phyloP scores from a whole-genome alignment of 1,140 invertebrate species.

The Battus philenor region DNA sequence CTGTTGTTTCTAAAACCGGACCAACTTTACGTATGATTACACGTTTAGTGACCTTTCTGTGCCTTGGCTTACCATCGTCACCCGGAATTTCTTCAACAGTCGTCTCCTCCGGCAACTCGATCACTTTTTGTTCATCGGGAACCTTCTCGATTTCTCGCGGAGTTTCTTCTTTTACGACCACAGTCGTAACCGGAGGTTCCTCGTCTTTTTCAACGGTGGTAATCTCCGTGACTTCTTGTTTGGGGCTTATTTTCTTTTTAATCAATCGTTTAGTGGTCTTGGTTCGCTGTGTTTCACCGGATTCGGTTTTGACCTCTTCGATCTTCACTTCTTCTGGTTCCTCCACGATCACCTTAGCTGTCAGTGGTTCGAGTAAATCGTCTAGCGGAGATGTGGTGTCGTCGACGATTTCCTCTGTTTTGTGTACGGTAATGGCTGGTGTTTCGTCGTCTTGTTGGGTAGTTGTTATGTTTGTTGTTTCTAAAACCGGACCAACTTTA shows the following conservation, averaged over 20 bases:
- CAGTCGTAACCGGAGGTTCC: slow-evolving; percentile 8
- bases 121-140: slow-evolving; percentile 19
- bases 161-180: slow-evolving; percentile 23
- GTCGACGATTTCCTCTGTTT: slow-evolving; percentile 38
- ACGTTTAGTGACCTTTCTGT: slow-evolving; percentile 50
- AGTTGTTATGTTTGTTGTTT: slow-evolving; percentile 42
- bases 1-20: slow-evolving; percentile 37
- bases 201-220: slow-evolving; percentile 69
- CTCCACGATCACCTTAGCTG: slow-evolving; percentile 40
- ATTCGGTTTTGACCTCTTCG: slow-evolving; percentile 43
- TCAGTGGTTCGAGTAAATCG: slow-evolving; percentile 29
- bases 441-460: slow-evolving; percentile 39
- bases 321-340: slow-evolving; percentile 54
- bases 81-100: slow-evolving; percentile 18
- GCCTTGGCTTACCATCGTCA: slow-evolving; percentile 42
- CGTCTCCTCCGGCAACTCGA: slow-evolving; percentile 57
- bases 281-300: slow-evolving; percentile 50
- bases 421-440: slow-evolving; percentile 29
- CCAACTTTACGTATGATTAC: slow-evolving; percentile 34
- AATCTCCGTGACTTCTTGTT: slow-evolving; percentile 62
- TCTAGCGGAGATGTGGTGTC: slow-evolving; percentile 19
- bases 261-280: slow-evolving; percentile 19
- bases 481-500: slow-evolving; percentile 36
- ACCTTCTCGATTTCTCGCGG: slow-evolving; percentile 42
- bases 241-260: slow-evolving; percentile 12